Base-by-base conservation (phyloP, 2,113 vertebrate genomes). In the Salvator merianae region DNA sequence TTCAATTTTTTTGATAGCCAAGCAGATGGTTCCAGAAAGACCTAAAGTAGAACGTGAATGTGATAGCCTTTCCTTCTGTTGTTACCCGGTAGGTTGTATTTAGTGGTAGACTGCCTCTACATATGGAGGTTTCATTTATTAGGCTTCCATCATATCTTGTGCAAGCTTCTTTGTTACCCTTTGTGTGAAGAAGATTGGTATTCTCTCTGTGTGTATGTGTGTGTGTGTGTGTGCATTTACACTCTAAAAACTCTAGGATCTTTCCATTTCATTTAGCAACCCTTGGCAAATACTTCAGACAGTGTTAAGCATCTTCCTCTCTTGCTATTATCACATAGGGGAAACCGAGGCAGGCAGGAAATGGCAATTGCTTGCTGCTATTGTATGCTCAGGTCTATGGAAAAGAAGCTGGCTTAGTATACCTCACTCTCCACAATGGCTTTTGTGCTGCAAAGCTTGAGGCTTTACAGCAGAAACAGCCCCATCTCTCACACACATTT, bases 241-340 rank as follows among this genome's bases (percentile, higher is more conserved):
- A 85, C 87, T 91, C 81, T 91, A 84, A 87, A 86, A 86, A 87
- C 85, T 91, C 89, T 86, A 10, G 13, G 71, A 83, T 90, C 65
- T 90, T 91, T 90, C 86, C 70, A 82, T 89, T 69, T 79, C 66
- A 82, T 89, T 69, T 81, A 47, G 87, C 10, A 53, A 36, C 20
- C 55, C n/a, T 24, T 77, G 28, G 34, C n/a, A 91, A 92, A 93
- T 85, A 87, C 77, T 90, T 92, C 83, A 59, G 88, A 90, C 88
- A 91, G 88, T 83, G 71, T 83, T 83, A 9, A 83, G 82, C 22
- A 13, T 50, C 63, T 5, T 70, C 63, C n/a, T 84, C 84, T 91
- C 68, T 81, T 90, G 86, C 88, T 18, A 71, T 88, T 59, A 4
- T 20, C 18, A 20, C 13, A 20, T 2, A 59, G 55, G 55, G 55